Percentiles rank a stretch among this genome's conserved stretches.
Evolutionary conservation across 2,113 vertebrate species (phyloP).

Genomic region (Heliornis fulica): DNA sequence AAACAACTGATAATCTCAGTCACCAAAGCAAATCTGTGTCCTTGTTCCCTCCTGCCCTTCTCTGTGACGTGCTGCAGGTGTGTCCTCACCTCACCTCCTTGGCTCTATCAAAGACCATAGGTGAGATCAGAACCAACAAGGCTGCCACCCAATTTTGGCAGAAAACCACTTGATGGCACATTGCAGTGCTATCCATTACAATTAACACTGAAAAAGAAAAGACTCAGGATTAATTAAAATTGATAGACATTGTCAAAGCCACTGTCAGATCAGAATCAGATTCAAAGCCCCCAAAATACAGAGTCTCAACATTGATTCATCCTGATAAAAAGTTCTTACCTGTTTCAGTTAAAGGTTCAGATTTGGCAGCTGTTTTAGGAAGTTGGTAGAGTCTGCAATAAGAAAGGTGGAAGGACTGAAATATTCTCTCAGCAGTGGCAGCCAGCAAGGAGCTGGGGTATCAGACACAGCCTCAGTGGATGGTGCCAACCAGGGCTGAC

Average conservation of each 20-base stretch:
- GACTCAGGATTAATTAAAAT: neutral
- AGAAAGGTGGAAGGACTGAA: neutral
- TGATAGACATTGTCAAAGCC: neutral
- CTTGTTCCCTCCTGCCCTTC: neutral
- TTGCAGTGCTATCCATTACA: neutral
- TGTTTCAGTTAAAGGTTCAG: neutral
- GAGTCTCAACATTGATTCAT: neutral
- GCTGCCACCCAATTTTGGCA: neutral
- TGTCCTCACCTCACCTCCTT: too few species aligned
- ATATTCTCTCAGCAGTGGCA: neutral
- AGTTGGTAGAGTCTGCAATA: neutral
- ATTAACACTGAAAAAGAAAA: neutral
- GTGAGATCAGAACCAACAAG: neutral
- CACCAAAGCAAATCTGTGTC: accelerated
- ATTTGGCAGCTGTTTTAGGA: neutral
- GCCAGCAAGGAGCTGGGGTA: neutral
- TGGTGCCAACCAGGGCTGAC: accelerated
- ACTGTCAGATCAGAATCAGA: too few species aligned
- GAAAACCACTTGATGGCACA: accelerated
- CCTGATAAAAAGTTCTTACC: neutral
- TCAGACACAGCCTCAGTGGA: neutral
- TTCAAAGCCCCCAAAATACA: neutral
- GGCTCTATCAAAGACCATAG: accelerated
- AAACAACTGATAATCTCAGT: neutral
- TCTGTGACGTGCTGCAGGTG: accelerated